These are phyloP conservation scores for Drosophila watanabei DNA, from an alignment of 1,140 invertebrate genomes.

Conservation along the genomic window DNA sequence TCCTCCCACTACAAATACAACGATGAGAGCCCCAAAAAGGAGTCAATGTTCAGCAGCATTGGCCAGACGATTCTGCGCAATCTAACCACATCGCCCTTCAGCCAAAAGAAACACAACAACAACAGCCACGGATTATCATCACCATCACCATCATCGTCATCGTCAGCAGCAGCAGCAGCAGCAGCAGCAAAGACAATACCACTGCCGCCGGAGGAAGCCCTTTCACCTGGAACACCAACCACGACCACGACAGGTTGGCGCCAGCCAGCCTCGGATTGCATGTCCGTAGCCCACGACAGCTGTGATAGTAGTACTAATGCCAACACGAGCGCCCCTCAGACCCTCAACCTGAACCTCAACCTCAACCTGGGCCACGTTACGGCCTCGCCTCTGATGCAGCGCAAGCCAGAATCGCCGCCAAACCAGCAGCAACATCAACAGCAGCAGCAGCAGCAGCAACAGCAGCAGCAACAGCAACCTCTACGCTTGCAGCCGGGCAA, in stretches of 20 bases:
- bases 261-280: slow-evolving; percentile 45
- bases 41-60: slow-evolving; percentile 80
- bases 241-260: slow-evolving; percentile 45
- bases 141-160: background rate
- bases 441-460: slow-evolving; percentile 41
- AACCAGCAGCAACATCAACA: slow-evolving; percentile 49
- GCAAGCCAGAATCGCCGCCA: slow-evolving; percentile 48
- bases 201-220: slow-evolving; percentile 59
- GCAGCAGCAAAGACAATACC: slow-evolving; percentile 34
- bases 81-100: slow-evolving; percentile 82
- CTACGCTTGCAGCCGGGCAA: slow-evolving; percentile 77
- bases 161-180: slow-evolving; percentile 29
- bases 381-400: slow-evolving; percentile 59
- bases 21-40: slow-evolving; percentile 83
- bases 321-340: background rate
- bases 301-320: slow-evolving; percentile 72
- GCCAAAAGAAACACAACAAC: slow-evolving; percentile 78
- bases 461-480: slow-evolving; percentile 54
- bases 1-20: slow-evolving; percentile 47
- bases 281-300: slow-evolving; percentile 45
- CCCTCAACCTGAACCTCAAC: slow-evolving; percentile 5
- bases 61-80: slow-evolving; percentile 83
- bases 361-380: slow-evolving; percentile 23
- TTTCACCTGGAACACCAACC: slow-evolving; percentile 44
- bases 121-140: background rate